Evolutionary conservation across 37 sponge, comb jelly and placozoan genomes (phyloP), one percentile per base, ranked within the genome.

Genomic region (Tethya wilhelma): DNA sequence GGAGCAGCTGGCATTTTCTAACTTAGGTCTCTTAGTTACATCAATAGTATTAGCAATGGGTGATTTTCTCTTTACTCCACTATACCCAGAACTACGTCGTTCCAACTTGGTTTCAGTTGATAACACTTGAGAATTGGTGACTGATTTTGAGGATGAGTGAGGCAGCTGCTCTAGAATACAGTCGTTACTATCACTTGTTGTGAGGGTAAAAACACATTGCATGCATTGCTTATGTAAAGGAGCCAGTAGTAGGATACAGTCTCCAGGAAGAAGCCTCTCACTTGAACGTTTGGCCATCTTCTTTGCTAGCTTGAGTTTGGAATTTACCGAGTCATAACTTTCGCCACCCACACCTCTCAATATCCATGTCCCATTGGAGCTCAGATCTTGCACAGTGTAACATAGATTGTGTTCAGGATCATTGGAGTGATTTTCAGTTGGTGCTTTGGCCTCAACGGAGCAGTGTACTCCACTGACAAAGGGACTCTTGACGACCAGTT

Each of bases 331-430:
- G 23, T 38, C 4, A 19, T 32, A 41, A 5, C 36, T 38, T 41
- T 14, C 22, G 17, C 23, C 22, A 2, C 49, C 58, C 9, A 17
- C 39, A 30, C 25, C 67, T 3, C 38, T 38, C 28, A 29, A 3
- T 23, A 79, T 0, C 87, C 87, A 86, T 8, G 80, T 86, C n/a
- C 87, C 87, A 79, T 86, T 86, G 17, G 57, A 45, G 55, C 87
- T 86, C n/a, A 49, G 37, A 40, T 86, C 87, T 37, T 31, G 34
- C 2, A 86, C 71, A n/a, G 26, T 43, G 38, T 20, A 29, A 7
- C 66, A 32, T 19, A 49, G 53, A n/a, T n/a, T n/a, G n/a, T n/a
- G n/a, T n/a, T n/a, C n/a, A n/a, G n/a, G n/a, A 49, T 49, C 56
- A 49, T n/a, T 19, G 39, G 23, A 1, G 6, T 22, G 28, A 3